Base-by-base conservation (phyloP, 2,797 vertebrate genomes). In the Neoniphon sammara region DNA sequence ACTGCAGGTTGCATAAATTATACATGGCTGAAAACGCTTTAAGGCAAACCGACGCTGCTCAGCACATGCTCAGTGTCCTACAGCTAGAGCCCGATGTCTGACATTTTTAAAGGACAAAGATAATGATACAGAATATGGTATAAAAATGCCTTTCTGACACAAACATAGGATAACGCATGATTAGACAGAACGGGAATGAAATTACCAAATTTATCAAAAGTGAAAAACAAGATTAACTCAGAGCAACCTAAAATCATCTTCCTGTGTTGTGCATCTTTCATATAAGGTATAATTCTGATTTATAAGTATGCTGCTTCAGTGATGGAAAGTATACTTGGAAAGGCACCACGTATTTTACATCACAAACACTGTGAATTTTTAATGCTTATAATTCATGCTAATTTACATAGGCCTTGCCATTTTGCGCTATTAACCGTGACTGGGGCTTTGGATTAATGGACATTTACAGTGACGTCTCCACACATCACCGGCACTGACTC, bases 1-100 rank as follows among this genome's bases (percentile, higher is more conserved):
- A 81, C 68, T 77, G 63, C 60, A 52, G 49, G 25, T 18, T 18
- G 49, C 58, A 44, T 77, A 56, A 75, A 64, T 85, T 64, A 86
- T 87, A 85, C 17, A 83, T 47, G 81, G 34, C 39, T 50, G 57
- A 68, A 49, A 75, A 27, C 17, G 36, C n/a, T 55, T 57, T n/a
- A 55, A 61, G 57, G 65, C 49, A 68, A 20, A 34, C 25, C 42
- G 36, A 31, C 30, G 56, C n/a, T 58, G n/a, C 27, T 14, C 42
- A 31, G 21, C 64, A 61, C 50, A 42, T 56, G 53, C 53, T 57
- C 65, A 21, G 34, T 46, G 23, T 36, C 52, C 36, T 36, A 65
- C 53, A 55, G 18, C n/a, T 15, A 15, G n/a, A 15, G 64, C 21
- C 34, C 2, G 14, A n/a, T 39, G 34, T 6, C 39, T 59, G n/a